Evolutionary conservation across 2,888 invertebrate genomes (phyloP).

Genomic region (Hyalella azteca): DNA sequence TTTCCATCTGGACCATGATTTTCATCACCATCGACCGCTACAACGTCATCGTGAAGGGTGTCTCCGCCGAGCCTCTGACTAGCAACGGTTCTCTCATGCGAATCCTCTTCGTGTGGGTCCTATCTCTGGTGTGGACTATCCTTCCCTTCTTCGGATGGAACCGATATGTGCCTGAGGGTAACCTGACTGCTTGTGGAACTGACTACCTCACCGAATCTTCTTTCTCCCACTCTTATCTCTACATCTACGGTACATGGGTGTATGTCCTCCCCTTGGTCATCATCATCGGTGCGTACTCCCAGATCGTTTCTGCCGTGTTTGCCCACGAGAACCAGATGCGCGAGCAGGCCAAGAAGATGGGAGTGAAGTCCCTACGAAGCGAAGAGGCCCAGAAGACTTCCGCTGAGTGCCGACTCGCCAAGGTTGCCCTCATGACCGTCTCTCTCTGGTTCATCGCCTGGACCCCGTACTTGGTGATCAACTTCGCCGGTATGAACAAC

Average conservation of each 20-base stretch:
- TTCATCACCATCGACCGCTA: slow-evolving; percentile 64
- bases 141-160: slow-evolving; percentile 64
- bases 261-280: slow-evolving; percentile 60
- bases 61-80: slow-evolving; percentile 59
- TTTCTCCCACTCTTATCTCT: slow-evolving; percentile 58
- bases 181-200: slow-evolving; percentile 64
- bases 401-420: slow-evolving; percentile 58
- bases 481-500: slow-evolving; percentile 60
- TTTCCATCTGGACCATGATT: slow-evolving; percentile 64
- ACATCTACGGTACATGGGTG: slow-evolving; percentile 53
- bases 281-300: slow-evolving; percentile 63
- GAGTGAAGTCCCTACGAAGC: slow-evolving; percentile 56
- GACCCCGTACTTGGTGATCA: slow-evolving; percentile 61
- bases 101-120: slow-evolving; percentile 60
- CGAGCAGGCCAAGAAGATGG: slow-evolving; percentile 60
- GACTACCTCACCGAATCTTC: slow-evolving; percentile 61
- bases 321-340: slow-evolving; percentile 59
- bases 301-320: slow-evolving; percentile 62
- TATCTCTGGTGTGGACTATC: slow-evolving; percentile 62
- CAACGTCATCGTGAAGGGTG: slow-evolving; percentile 63
- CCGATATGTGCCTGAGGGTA: slow-evolving; percentile 64
- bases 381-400: slow-evolving; percentile 53
- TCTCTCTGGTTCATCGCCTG: slow-evolving; percentile 60
- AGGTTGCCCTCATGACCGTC: slow-evolving; percentile 59
- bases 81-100: slow-evolving; percentile 48